These are phyloP conservation scores for Lindbergichthys nudifrons DNA, from an alignment of 2,797 vertebrate species.

Conservation along the genomic window DNA sequence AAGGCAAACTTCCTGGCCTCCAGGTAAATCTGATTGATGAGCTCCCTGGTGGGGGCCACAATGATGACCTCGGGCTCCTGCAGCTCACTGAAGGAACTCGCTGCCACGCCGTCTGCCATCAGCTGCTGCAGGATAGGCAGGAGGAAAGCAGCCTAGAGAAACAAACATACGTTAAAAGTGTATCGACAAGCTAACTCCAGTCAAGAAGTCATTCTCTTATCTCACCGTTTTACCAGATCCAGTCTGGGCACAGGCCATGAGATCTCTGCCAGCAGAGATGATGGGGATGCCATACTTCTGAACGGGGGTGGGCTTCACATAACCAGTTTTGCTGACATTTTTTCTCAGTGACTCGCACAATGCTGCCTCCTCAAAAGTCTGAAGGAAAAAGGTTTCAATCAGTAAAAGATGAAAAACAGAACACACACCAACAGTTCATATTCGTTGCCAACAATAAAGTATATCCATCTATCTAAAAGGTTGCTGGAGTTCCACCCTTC, in stretches of 20 bases:
- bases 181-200: rapidly evolving
- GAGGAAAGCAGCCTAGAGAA: conserved; percentile 92
- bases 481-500: background rate
- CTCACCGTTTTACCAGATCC: conserved; percentile 98
- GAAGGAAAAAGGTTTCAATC: background rate
- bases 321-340: conserved; percentile 91
- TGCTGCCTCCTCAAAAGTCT: conserved; percentile 91
- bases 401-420: background rate
- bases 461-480: too few relatives aligned
- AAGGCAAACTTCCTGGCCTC: conserved; percentile 94
- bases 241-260: conserved; percentile 98
- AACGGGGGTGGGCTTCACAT: conserved; percentile 93
- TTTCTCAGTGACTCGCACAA: conserved; percentile 87
- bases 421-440: background rate
- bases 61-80: conserved; percentile 94
- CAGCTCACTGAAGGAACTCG: conserved; percentile 87
- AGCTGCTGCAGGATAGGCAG: conserved; percentile 91
- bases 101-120: conserved; percentile 88
- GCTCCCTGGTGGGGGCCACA: conserved; percentile 93
- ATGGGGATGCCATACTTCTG: conserved; percentile 98
- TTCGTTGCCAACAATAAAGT: background rate
- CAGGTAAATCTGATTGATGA: conserved; percentile 94
- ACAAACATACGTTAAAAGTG: background rate
- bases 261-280: conserved; percentile 89
- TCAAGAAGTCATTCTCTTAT: background rate